These are phyloP conservation scores for Apamea epomidion DNA, from an alignment of 2,888 invertebrate genomes.

Conservation along the genomic window DNA sequence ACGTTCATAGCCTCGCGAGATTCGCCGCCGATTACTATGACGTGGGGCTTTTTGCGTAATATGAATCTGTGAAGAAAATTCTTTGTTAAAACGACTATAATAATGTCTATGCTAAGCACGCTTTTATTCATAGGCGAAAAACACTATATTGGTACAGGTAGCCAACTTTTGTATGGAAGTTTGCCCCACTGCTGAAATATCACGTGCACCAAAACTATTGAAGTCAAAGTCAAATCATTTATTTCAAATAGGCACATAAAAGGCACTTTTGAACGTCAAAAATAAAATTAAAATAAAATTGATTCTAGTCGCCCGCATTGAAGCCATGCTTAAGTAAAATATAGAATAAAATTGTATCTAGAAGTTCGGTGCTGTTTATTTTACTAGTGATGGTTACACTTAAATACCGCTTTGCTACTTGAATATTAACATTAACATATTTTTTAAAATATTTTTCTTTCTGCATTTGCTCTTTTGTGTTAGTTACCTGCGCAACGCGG, in stretches of 20 bases:
- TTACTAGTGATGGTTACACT: neutral
- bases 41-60: slow-evolving; percentile 97
- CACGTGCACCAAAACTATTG: neutral
- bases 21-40: slow-evolving; percentile 97
- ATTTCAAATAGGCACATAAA: too few relatives aligned
- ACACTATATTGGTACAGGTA: neutral
- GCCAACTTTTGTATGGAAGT: neutral
- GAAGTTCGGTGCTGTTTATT: neutral
- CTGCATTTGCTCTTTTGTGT: neutral
- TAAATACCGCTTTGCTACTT: neutral
- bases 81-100: neutral
- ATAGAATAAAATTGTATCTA: neutral
- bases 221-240: too few relatives aligned
- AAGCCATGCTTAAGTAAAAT: neutral
- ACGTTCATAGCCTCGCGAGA: slow-evolving; percentile 96
- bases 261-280: too few relatives aligned
- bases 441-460: neutral
- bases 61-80: slow-evolving; percentile 93
- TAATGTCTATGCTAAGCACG: neutral
- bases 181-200: slow-evolving; percentile 2
- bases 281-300: too few relatives aligned
- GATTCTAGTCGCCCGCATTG: too few relatives aligned
- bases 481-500: slow-evolving; percentile 81
- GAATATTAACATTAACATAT: neutral
- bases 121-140: neutral